Conservation (phyloP, 2,888 invertebrate species). For the Galerucella nymphaeae region DNA sequence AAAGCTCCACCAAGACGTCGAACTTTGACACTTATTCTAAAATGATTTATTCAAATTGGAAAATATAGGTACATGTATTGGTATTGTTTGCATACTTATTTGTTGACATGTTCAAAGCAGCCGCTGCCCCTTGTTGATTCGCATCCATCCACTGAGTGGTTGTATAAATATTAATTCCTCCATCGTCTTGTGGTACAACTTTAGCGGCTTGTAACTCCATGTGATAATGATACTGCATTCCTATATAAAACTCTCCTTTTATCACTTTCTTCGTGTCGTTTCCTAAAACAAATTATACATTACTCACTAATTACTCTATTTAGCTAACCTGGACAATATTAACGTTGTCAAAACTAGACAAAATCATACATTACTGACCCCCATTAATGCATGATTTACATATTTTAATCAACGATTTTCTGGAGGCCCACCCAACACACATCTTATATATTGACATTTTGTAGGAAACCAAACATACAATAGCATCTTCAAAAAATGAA, state of each 20-base stretch:
- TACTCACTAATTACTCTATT: not conserved
- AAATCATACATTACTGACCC: no score
- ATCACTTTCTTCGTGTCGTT: conserved; percentile 65
- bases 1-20: conserved; percentile 84
- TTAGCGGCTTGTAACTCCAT: conserved; percentile 80
- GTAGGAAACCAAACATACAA: no score
- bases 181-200: conserved; percentile 73
- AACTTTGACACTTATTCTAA: conserved; percentile 77
- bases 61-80: conserved; percentile 60
- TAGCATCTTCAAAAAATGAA: no score
- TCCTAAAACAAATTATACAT: conserved; percentile 42
- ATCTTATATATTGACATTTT: no score
- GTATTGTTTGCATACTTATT: conserved; percentile 69
- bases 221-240: conserved; percentile 79
- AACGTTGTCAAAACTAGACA: no score
- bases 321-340: no score
- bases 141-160: conserved; percentile 75
- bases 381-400: no score
- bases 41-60: not conserved
- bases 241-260: conserved; percentile 69
- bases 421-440: no score
- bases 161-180: conserved; percentile 72
- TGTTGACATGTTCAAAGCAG: conserved; percentile 67
- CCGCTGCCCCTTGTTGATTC: conserved; percentile 68
- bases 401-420: no score